Evolutionary conservation across 2,113 vertebrate species (phyloP), one percentile per base, ranked within the genome.

Genomic region (Triplophysa siluroides): DNA sequence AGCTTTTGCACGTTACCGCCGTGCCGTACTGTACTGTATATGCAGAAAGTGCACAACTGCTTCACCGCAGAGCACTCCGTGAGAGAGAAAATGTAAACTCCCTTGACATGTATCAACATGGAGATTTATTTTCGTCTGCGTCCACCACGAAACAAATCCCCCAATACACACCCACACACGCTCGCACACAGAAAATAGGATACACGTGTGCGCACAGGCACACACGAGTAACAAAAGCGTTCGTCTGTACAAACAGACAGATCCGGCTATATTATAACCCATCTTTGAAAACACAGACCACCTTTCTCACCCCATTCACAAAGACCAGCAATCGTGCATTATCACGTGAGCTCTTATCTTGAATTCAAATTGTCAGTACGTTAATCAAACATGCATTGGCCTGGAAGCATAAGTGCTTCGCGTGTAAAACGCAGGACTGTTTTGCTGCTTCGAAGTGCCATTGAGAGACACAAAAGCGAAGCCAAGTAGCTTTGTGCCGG

Each of bases 1-100:
- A 45, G 38, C 23, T 62, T 69, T 76, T 41, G 33, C 50, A 26
- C 23, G 21, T 16, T 29, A 29, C 26, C 41, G 41, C 16, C 26
- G n/a, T n/a, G n/a, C n/a, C n/a, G 33, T 38, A 38, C 33, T 33
- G 4, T 33, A 33, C 33, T 33, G 4, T 56, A 68, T 43, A 47
- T 61, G 43, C 11, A 24, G 9, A 64, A n/a, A 63, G 24, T 50
- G 74, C 38, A 33, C 18, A 63, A 52, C 29, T 33, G 60, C 58
- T 64, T 63, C n/a, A 50, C 45, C 2, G 45, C 10, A 70, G 56
- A 77, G 60, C 66, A 78, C 58, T 65, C 41, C 26, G 45, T 13
- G 23, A n/a, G 21, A 12, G 61, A 64, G 74, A 33, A 12, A 77
- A 77, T 67, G 73, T 80, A 83, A 83, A 83, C 82, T 70, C 29